Evolutionary conservation across 2,113 vertebrate genomes (phyloP).

Genomic region (Eidolon helvum): DNA sequence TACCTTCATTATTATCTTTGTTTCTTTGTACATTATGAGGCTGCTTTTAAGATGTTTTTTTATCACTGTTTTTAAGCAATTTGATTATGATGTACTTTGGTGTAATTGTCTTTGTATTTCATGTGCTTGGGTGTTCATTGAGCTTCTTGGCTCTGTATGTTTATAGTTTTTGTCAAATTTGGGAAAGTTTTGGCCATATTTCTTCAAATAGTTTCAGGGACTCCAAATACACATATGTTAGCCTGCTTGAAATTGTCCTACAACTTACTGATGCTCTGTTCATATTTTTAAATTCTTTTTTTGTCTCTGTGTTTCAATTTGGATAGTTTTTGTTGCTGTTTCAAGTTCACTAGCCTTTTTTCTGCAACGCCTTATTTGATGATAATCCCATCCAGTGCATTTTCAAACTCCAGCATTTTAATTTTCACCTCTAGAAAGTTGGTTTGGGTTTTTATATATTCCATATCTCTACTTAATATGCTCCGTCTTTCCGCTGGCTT

Average conservation of each 20-base stretch:
- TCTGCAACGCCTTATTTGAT: not conserved
- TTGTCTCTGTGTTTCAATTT: not conserved
- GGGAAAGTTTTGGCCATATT: not conserved
- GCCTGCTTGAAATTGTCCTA: not conserved
- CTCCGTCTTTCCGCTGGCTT: not conserved
- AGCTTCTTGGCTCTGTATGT: not conserved
- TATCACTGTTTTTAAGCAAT: not conserved
- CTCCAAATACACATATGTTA: not conserved
- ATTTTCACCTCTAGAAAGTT: not conserved
- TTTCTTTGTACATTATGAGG: not conserved
- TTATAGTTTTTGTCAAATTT: not conserved
- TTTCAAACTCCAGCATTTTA: not conserved
- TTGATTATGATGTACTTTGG: not conserved
- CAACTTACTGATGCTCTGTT: not conserved
- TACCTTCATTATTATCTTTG: accelerated
- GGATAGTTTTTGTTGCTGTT: not conserved
- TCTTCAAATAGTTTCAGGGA: not conserved
- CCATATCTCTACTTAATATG: not conserved
- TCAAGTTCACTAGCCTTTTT: not conserved
- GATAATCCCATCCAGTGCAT: not conserved
- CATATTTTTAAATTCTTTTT: not conserved
- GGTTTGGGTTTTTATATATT: not conserved
- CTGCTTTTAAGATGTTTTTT: not conserved
- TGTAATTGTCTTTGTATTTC: not conserved
- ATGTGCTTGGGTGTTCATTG: not conserved